Base-by-base conservation (phyloP, 1,140 invertebrate species). In the Sycophaga agraensis region DNA sequence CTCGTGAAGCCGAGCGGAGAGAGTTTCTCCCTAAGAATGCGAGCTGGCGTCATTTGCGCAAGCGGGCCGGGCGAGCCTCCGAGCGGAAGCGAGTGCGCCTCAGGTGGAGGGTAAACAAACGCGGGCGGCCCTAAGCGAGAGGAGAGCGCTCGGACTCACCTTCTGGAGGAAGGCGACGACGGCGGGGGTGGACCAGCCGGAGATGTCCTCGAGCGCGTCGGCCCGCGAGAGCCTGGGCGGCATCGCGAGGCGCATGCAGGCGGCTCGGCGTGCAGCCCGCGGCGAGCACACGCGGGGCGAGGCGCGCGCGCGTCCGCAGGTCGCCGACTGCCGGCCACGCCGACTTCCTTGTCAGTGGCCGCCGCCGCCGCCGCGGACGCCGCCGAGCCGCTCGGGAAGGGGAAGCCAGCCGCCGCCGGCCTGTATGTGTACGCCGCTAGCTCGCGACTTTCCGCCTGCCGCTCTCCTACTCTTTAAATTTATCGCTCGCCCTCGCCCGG, bases 91-190 rank as follows among this genome's bases (percentile, higher is more conserved):
- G 35, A 39, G 14, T 2, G 6, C 3, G 12, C 19, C 1, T 12
- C 16, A 35, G 26, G 22, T 17, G 16, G 2, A 19, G 19, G 22
- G 2, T 4, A 24, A 19, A 16, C 12, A 17, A 19, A 31, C 9
- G 39, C 8, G 39, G 8, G 39, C 39, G 39, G 39, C n/a, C n/a
- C n/a, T n/a, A n/a, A n/a, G 17, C 4, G 2, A 31, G 19, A 37
- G n/a, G 37, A 45, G n/a, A 39, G 39, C 34, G n/a, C 65, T 53
- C 67, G 67, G 50, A 67, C 75, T 77, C 54, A 80, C 78, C 71
- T 79, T 80, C 63, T 61, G 68, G 16, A 80, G 59, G 17, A 78
- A 40, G 1, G 59, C 56, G 16, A 77, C 28, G 37, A 80, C 77
- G 3, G 75, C 68, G 5, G 68, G 59, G 17, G 63, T 78, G 43